phyloP scores from a whole-genome alignment of 2,888 invertebrate genomes.

The Elmis aenea region DNA sequence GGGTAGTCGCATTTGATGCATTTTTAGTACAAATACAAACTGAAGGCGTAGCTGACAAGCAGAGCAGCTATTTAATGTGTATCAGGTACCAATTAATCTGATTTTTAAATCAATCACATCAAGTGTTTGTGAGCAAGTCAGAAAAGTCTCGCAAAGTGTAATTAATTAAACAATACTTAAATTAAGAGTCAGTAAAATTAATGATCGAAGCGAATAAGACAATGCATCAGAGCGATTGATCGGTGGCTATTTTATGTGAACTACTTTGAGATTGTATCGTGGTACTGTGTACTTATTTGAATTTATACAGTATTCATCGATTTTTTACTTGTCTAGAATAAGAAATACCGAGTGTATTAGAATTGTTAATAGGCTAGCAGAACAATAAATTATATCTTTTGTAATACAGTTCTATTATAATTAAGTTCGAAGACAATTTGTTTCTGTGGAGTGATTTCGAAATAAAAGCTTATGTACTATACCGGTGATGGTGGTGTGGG shows the following conservation, averaged over 20 bases:
- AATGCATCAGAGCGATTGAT: constrained; percentile 26
- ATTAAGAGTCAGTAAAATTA: constrained; percentile 20
- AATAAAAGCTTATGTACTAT: constrained; percentile 13
- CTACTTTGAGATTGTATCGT: constrained; percentile 22
- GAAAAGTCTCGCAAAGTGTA: constrained; percentile 17
- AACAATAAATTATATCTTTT: constrained; percentile 28
- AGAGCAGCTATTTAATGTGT: no score
- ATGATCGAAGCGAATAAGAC: constrained; percentile 24
- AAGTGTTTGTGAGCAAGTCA: constrained; percentile 16
- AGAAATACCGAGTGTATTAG: constrained; percentile 20
- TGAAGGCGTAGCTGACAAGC: no score
- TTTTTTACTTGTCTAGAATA: constrained; percentile 20
- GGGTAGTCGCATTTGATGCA: no score
- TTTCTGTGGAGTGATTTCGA: constrained; percentile 21
- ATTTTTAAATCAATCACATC: constrained; percentile 18
- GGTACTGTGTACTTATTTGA: constrained; percentile 21
- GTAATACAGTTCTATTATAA: constrained; percentile 26
- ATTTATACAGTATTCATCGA: constrained; percentile 26
- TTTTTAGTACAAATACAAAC: no score
- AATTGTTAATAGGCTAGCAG: constrained; percentile 24
- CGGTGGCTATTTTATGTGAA: constrained; percentile 18
- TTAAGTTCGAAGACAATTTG: constrained; percentile 24
- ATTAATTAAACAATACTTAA: constrained; percentile 24
- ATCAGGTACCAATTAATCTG: constrained; percentile 15
- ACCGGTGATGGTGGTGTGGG: no score